phyloP scores from a whole-genome alignment of 1,140 invertebrate species.

The Sarcophaga bullata region DNA sequence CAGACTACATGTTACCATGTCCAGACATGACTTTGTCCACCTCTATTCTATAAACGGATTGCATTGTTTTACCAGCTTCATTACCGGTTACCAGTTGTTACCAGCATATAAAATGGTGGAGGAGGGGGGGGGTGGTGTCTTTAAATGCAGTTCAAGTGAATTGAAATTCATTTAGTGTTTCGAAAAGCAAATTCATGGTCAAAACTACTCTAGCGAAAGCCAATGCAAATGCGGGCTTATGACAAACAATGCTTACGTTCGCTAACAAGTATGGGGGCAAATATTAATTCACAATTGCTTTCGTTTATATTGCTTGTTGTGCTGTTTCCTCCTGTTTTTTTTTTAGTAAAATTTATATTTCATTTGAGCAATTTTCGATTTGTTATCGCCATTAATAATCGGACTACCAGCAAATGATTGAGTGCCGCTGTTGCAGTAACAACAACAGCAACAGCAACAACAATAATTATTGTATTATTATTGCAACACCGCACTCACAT shows the following conservation, averaged over 20 bases:
- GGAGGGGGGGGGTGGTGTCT: no score
- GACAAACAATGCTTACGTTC: no score
- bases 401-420: not conserved
- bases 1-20: not conserved
- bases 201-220: not conserved
- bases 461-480: no score
- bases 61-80: no score
- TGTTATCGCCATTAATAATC: not conserved
- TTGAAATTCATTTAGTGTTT: constrained; percentile 27
- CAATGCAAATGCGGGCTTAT: no score
- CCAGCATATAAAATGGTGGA: not conserved
- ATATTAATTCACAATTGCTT: constrained; percentile 6
- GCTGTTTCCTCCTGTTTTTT: not conserved
- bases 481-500: no score
- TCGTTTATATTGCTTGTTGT: not conserved
- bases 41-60: no score
- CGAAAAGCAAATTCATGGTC: not conserved
- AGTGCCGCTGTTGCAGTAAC: no score
- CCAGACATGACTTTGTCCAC: not conserved
- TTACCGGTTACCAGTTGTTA: no score
- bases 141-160: not conserved
- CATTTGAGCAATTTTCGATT: not conserved
- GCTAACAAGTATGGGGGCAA: not conserved
- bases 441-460: no score
- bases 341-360: not conserved